Evolutionary conservation across 1,140 invertebrate species (phyloP).

Genomic region (Phenacoccus solenopsis): DNA sequence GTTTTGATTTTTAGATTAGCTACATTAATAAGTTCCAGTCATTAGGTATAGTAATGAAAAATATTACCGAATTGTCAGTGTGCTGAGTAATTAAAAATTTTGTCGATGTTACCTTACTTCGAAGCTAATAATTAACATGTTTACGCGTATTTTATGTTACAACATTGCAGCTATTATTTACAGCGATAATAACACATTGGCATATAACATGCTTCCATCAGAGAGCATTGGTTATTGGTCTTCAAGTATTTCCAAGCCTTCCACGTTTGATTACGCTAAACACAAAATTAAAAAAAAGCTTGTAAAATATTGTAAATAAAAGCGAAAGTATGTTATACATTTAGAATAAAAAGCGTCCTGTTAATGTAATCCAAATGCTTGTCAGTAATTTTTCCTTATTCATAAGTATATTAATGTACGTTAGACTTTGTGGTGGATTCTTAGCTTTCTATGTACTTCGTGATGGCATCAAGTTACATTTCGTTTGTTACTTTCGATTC

Average conservation of each 20-base stretch:
- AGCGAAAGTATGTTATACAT: conserved; percentile 7
- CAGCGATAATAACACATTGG: conserved; percentile 11
- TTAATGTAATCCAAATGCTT: too few species aligned
- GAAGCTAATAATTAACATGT: not conserved
- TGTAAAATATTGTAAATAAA: conserved; percentile 14
- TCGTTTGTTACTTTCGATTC: too few species aligned
- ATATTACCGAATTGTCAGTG: not conserved
- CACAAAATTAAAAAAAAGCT: conserved; percentile 5
- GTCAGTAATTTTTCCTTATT: too few species aligned
- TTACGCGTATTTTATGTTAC: not conserved
- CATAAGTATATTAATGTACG: too few species aligned
- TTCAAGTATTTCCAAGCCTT: conserved; percentile 13
- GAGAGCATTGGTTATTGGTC: conserved; percentile 17
- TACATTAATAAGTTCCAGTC: too few species aligned
- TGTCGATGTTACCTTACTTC: conserved; percentile 9
- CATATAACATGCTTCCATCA: conserved; percentile 15
- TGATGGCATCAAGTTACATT: too few species aligned
- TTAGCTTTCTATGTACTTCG: too few species aligned
- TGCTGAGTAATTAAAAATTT: not conserved
- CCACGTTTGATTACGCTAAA: conserved; percentile 9
- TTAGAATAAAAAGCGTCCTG: too few species aligned
- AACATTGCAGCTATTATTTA: conserved; percentile 7
- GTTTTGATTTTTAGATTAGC: not conserved
- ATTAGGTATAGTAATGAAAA: not conserved
- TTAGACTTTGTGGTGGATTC: too few species aligned